phyloP scores from a whole-genome alignment of 2,888 invertebrate genomes.

The Thereva unica region DNA sequence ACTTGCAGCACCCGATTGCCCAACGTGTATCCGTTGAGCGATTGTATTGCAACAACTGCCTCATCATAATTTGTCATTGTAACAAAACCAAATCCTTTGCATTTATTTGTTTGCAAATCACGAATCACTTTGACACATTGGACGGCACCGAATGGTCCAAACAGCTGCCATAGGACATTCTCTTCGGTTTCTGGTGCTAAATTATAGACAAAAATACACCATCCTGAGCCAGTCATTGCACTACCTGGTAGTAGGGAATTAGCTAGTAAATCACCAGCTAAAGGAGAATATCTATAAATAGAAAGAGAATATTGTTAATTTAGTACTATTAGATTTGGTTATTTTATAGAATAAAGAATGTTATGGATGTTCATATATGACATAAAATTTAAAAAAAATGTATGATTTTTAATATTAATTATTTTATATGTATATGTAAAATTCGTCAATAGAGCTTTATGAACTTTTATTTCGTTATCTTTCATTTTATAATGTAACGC shows the following conservation, averaged over 20 bases:
- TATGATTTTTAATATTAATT: too few relatives aligned
- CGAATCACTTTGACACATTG: conserved; percentile 96
- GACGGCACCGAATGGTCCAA: conserved; percentile 96
- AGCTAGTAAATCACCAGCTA: conserved; percentile 80
- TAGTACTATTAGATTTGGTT: too few relatives aligned
- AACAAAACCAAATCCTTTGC: conserved; percentile 98
- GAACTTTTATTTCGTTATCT: too few relatives aligned
- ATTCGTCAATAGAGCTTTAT: too few relatives aligned
- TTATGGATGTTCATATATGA: too few relatives aligned
- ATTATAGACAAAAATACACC: conserved; percentile 89
- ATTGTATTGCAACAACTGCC: conserved; percentile 93
- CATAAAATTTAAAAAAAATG: too few relatives aligned
- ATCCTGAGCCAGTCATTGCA: conserved; percentile 82
- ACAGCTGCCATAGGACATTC: conserved; percentile 93
- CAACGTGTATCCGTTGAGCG: conserved; percentile 93
- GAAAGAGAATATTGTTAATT: not conserved
- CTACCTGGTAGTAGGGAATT: conserved; percentile 80
- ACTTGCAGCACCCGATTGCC: conserved; percentile 96
- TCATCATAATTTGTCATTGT: conserved; percentile 99
- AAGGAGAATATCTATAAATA: conserved; percentile 68
- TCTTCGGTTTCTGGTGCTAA: conserved; percentile 95
- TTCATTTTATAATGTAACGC: too few relatives aligned
- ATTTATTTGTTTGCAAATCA: conserved; percentile 94
- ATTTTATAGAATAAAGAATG: too few relatives aligned
- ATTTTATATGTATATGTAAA: too few relatives aligned